Evolutionary conservation across 2,113 vertebrate species (phyloP).

Genomic region (Smithornis capensis): DNA sequence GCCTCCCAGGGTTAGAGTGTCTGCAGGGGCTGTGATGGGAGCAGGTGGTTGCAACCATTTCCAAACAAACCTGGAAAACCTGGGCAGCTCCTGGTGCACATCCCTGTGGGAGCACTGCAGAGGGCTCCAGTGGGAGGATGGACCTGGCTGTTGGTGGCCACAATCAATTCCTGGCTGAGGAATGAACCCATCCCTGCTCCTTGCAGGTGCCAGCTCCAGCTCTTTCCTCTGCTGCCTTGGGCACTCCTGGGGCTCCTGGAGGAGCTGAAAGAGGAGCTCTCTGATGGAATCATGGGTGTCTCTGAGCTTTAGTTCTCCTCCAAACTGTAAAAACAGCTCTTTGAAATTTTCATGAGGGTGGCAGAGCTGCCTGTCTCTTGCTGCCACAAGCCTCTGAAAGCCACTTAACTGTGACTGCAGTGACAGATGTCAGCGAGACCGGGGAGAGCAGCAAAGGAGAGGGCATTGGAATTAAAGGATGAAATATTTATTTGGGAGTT

Average conservation of each 20-base stretch:
- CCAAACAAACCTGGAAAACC: background rate
- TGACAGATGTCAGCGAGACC: background rate
- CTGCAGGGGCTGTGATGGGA: background rate
- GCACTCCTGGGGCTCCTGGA: rapidly evolving
- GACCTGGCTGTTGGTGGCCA: background rate
- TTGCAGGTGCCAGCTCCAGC: background rate
- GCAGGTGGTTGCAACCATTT: background rate
- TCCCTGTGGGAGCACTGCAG: background rate
- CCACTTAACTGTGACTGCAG: background rate
- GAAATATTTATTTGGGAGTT: background rate
- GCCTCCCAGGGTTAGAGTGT: background rate
- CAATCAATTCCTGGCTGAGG: background rate
- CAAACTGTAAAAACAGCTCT: background rate
- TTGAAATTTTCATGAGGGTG: background rate
- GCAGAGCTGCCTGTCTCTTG: background rate
- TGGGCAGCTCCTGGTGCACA: background rate
- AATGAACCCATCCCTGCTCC: background rate
- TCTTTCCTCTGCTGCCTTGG: background rate
- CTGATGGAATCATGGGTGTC: background rate
- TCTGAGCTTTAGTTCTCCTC: background rate
- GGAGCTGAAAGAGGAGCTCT: background rate
- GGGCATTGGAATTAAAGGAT: background rate
- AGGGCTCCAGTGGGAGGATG: background rate
- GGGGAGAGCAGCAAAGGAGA: background rate
- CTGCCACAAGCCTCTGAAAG: rapidly evolving